Conservation (phyloP, 2,797 vertebrate genomes). For the Carduelis carduelis region DNA sequence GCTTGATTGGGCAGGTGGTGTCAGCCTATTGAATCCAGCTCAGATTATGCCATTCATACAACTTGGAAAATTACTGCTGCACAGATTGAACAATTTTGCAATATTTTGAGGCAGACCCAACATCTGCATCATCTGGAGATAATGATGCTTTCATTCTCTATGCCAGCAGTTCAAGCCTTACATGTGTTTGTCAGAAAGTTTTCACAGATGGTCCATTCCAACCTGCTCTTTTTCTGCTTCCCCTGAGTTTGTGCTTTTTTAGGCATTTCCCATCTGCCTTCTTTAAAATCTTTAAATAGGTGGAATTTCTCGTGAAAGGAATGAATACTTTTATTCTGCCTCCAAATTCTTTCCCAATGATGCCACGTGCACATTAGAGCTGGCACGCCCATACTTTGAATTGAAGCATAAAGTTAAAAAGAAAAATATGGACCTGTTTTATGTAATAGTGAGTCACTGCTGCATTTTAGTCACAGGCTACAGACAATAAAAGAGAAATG, state of each 20-base stretch:
- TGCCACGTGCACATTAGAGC: slow-evolving; percentile 9
- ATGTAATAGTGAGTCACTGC: neutral
- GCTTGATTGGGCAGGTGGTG: neutral
- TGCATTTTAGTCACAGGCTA: neutral
- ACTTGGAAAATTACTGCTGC: neutral
- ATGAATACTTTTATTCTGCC: slow-evolving; percentile 28
- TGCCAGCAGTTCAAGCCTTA: slow-evolving; percentile 23
- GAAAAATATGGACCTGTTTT: slow-evolving; percentile 23
- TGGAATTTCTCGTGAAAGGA: slow-evolving; percentile 30
- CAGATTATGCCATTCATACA: neutral
- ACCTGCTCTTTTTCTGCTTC: slow-evolving; percentile 42
- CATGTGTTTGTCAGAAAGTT: slow-evolving; percentile 20
- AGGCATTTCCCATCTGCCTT: slow-evolving; percentile 32
- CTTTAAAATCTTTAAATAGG: slow-evolving; percentile 48
- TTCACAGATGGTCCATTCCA: slow-evolving; percentile 43
- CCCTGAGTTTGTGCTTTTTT: neutral
- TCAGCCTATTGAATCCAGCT: neutral
- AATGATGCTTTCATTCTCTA: slow-evolving; percentile 42
- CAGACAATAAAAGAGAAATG: slow-evolving; percentile 23
- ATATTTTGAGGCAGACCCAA: slow-evolving; percentile 3
- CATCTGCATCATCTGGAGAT: slow-evolving; percentile 58
- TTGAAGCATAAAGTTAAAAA: slow-evolving; percentile 12
- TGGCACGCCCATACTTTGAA: slow-evolving; percentile 16
- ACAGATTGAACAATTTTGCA: neutral
- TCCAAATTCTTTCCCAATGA: slow-evolving; percentile 43